Percentiles rank a stretch among this genome's conserved stretches.
Evolutionary conservation across 2,113 vertebrate species (phyloP).

Genomic region (Apeltes quadracus): DNA sequence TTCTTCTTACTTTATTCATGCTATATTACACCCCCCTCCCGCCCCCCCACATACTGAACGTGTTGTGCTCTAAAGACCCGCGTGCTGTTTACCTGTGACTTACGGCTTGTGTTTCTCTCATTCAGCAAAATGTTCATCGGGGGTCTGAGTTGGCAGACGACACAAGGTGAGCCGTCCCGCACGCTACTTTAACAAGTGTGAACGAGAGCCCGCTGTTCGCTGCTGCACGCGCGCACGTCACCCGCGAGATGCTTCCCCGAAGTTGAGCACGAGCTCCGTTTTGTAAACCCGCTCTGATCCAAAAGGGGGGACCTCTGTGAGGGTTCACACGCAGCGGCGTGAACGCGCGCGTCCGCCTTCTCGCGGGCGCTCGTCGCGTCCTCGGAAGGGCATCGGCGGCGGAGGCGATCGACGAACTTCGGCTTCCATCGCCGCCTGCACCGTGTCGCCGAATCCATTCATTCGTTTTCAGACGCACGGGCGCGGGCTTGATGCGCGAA

Average conservation of each 20-base stretch:
- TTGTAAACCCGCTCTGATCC: too few species aligned
- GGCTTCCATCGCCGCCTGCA: background rate
- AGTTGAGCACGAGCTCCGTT: slow-evolving; percentile 27
- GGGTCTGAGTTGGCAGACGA: slow-evolving; percentile 95
- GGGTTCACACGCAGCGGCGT: too few species aligned
- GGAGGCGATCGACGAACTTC: slow-evolving; percentile 47
- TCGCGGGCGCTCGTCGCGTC: slow-evolving; percentile 2
- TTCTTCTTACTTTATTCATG: slow-evolving; percentile 76
- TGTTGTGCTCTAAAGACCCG: slow-evolving; percentile 40
- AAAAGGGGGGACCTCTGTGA: too few species aligned
- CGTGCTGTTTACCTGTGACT: slow-evolving; percentile 49
- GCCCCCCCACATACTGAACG: background rate
- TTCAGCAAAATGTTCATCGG: slow-evolving; percentile 97
- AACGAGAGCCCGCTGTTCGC: slow-evolving; percentile 47
- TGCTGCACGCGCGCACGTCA: background rate
- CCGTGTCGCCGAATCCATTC: slow-evolving; percentile 46
- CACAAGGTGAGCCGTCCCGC: slow-evolving; percentile 90
- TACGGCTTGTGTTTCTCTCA: slow-evolving; percentile 77
- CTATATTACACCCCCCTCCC: slow-evolving; percentile 38
- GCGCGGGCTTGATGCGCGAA: slow-evolving; percentile 31
- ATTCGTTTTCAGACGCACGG: slow-evolving; percentile 48
- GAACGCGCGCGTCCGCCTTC: slow-evolving; percentile 21
- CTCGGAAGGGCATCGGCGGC: background rate
- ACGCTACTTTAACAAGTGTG: slow-evolving; percentile 74
- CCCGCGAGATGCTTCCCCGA: background rate